phyloP scores from a whole-genome alignment of 2,797 vertebrate species.

The Rhinatrema bivittatum region DNA sequence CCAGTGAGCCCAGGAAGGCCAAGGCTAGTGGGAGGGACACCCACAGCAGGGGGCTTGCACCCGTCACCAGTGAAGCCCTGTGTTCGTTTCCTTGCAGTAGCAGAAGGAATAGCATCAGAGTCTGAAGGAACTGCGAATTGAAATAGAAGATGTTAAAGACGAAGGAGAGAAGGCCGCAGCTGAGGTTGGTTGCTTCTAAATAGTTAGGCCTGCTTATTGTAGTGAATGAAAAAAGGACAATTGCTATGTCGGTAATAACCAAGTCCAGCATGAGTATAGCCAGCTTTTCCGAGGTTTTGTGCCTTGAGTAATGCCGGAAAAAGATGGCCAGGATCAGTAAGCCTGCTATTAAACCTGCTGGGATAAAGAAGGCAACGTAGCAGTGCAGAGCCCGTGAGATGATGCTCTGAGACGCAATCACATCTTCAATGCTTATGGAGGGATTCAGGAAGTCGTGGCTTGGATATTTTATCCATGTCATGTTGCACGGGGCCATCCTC shows the following conservation, averaged over 20 bases:
- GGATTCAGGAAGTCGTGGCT: conserved; percentile 25
- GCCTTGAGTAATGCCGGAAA: conserved; percentile 39
- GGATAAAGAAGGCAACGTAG: conserved; percentile 48
- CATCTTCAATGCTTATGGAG: background rate
- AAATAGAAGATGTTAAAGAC: conserved; percentile 57
- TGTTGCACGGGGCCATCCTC: conserved; percentile 35
- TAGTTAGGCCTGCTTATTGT: conserved; percentile 46
- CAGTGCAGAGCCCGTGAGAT: conserved; percentile 54
- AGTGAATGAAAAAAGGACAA: conserved; percentile 62
- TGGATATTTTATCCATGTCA: conserved; percentile 41
- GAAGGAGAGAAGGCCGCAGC: conserved; percentile 60
- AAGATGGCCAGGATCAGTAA: conserved; percentile 54
- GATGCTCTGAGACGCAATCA: conserved; percentile 49
- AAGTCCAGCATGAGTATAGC: conserved; percentile 53
- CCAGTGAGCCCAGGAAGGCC: conserved; percentile 46
- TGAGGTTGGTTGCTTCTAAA: conserved; percentile 36
- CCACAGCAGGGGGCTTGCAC: conserved; percentile 23
- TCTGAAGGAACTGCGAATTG: conserved; percentile 45
- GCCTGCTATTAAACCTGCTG: conserved; percentile 45
- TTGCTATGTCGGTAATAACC: conserved; percentile 53
- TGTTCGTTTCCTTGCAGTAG: conserved; percentile 24
- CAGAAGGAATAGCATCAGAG: conserved; percentile 38
- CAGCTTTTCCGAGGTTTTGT: conserved; percentile 31
- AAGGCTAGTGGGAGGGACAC: conserved; percentile 21
- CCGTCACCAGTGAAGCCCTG: conserved; percentile 3